Conservation (phyloP, 1,140 invertebrate species). For the Camponotus floridanus region DNA sequence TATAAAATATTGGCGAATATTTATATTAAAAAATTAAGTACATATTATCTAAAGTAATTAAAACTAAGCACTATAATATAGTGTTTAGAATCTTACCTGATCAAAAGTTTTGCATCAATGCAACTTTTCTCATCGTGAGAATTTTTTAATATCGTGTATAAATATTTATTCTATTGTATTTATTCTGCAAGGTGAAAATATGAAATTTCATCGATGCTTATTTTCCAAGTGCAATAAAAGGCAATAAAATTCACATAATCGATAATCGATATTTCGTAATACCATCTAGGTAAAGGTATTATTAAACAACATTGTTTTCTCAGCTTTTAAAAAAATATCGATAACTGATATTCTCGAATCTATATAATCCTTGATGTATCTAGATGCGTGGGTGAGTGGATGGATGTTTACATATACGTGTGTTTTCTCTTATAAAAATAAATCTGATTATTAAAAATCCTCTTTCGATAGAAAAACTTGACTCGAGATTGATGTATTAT, state of each 20-base stretch:
- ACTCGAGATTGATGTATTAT: background rate
- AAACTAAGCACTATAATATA: background rate
- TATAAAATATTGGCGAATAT: conserved; percentile 28
- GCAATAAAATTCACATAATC: background rate
- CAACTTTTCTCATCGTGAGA: background rate
- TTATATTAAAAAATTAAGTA: background rate
- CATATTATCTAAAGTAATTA: background rate
- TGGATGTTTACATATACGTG: background rate
- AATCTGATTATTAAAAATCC: conserved; percentile 36
- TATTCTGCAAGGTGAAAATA: background rate
- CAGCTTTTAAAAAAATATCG: conserved; percentile 31
- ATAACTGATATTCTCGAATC: conserved; percentile 33
- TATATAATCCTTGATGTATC: conserved; percentile 15
- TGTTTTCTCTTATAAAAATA: background rate
- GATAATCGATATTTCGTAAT: conserved; percentile 18
- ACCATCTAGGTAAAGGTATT: conserved; percentile 1
- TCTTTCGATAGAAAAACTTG: conserved; percentile 10
- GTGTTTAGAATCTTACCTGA: background rate
- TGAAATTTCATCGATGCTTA: conserved; percentile 16
- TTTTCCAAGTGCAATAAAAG: conserved; percentile 11
- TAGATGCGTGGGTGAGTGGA: background rate
- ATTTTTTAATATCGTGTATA: background rate
- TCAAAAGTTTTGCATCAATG: background rate
- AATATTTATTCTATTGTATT: background rate
- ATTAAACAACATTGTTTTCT: conserved; percentile 26